Conservation (phyloP, 2,113 vertebrate genomes). For the Heterocephalus glaber region DNA sequence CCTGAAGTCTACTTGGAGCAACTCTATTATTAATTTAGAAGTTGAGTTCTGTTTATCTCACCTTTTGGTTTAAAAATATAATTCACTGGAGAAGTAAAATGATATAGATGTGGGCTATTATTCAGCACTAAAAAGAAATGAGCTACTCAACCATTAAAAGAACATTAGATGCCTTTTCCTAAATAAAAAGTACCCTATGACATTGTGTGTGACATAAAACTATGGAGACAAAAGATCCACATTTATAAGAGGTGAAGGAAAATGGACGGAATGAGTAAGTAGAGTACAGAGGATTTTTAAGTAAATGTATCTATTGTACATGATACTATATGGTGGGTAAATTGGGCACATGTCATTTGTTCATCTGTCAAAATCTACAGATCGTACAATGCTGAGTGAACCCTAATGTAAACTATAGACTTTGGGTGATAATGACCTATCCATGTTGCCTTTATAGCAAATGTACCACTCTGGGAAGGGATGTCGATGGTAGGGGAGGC, state of each 20-base stretch:
- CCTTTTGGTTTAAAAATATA: neutral
- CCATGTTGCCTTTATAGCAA: rapidly evolving
- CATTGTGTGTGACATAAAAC: neutral
- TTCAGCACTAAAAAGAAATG: neutral
- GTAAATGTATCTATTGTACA: neutral
- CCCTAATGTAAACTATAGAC: neutral
- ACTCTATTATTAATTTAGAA: conserved; percentile 17
- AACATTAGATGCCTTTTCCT: neutral
- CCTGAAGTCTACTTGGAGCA: neutral
- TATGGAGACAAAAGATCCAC: neutral
- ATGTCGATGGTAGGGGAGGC: neutral
- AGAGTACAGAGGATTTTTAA: neutral
- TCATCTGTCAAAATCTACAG: neutral
- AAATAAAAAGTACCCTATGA: neutral
- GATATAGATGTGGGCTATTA: neutral
- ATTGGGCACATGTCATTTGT: neutral
- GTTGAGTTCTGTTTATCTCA: neutral
- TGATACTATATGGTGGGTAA: neutral
- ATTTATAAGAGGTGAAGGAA: neutral
- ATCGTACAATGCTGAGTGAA: neutral
- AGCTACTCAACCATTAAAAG: neutral
- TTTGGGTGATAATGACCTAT: neutral
- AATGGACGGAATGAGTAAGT: too few relatives aligned
- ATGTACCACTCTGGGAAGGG: rapidly evolving
- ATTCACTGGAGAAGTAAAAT: neutral